Percentiles rank a stretch among this genome's conserved stretches.
These are phyloP conservation scores for Oscheius onirici DNA, from an alignment of 2,888 invertebrate species.

Conservation along the genomic window DNA sequence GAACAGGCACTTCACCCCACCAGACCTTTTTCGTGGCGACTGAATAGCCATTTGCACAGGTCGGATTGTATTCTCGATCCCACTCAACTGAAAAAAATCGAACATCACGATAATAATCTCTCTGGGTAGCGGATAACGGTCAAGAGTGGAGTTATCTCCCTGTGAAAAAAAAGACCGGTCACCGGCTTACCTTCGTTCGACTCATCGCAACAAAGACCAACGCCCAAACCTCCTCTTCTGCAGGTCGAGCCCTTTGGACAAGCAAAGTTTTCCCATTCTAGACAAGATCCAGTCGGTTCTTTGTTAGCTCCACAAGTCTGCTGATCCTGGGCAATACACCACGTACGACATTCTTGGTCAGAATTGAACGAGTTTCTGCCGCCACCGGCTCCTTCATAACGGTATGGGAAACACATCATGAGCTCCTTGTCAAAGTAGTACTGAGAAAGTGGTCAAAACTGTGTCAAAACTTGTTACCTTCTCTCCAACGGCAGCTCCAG, in stretches of 20 bases:
- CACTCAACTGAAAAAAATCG: slow-evolving; percentile 20
- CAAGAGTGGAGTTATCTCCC: too few relatives aligned
- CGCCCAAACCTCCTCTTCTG: slow-evolving; percentile 13
- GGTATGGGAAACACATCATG: slow-evolving; percentile 2
- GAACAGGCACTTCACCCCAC: slow-evolving; percentile 24
- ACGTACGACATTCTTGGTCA: slow-evolving; percentile 8
- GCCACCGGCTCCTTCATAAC: slow-evolving; percentile 15
- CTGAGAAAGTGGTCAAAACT: background rate
- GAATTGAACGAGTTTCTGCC: background rate
- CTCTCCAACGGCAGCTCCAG: background rate
- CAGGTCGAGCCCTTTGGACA: slow-evolving; percentile 14
- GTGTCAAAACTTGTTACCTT: background rate
- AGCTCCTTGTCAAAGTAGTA: slow-evolving; percentile 21
- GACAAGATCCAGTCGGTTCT: slow-evolving; percentile 16
- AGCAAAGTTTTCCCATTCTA: slow-evolving; percentile 19
- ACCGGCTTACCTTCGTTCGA: slow-evolving; percentile 9
- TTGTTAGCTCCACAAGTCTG: slow-evolving; percentile 29
- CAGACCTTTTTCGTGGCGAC: slow-evolving; percentile 7
- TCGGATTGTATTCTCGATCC: slow-evolving; percentile 26
- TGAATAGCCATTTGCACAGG: slow-evolving; percentile 4
- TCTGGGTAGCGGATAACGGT: background rate
- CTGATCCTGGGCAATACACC: slow-evolving; percentile 20
- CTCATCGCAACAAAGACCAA: slow-evolving; percentile 25
- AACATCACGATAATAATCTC: background rate
- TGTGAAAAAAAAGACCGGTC: too few relatives aligned